Conservation (phyloP, 2,113 vertebrate genomes). For the Melanerpes formicivorus region DNA sequence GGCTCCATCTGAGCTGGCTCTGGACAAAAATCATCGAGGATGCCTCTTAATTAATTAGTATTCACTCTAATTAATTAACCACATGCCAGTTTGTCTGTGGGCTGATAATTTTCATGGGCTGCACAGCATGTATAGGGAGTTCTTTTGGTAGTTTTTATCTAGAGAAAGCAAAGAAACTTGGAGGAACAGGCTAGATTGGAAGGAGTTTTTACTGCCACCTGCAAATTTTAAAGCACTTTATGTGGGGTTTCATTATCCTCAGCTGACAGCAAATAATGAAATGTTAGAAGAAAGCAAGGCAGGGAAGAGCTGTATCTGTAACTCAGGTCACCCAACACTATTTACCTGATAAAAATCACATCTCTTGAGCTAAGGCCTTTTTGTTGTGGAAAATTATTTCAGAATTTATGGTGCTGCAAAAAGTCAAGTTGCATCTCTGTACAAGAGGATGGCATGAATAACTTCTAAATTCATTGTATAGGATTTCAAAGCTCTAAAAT, state of each 20-base stretch:
- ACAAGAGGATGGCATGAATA: background rate
- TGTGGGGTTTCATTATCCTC: background rate
- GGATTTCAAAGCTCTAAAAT: background rate
- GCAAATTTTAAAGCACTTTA: conserved; percentile 6
- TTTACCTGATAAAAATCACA: background rate
- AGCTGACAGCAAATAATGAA: background rate
- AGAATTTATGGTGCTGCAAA: conserved; percentile 14
- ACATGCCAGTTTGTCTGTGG: background rate
- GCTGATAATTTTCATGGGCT: background rate
- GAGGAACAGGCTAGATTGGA: background rate
- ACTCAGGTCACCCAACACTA: background rate
- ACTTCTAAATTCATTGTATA: background rate
- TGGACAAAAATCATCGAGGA: conserved; percentile 15
- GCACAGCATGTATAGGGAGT: background rate
- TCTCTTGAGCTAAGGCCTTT: background rate
- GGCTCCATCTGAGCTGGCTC: background rate
- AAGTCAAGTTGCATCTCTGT: background rate
- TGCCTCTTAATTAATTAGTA: conserved; percentile 45
- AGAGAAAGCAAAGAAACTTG: background rate
- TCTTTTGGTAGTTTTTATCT: background rate
- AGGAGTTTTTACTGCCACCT: background rate
- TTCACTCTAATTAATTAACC: conserved; percentile 48
- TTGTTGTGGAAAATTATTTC: background rate
- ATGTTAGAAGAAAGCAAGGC: background rate
- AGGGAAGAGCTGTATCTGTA: background rate